phyloP scores from a whole-genome alignment of 2,888 invertebrate species.

The Drosophila infuscata region DNA sequence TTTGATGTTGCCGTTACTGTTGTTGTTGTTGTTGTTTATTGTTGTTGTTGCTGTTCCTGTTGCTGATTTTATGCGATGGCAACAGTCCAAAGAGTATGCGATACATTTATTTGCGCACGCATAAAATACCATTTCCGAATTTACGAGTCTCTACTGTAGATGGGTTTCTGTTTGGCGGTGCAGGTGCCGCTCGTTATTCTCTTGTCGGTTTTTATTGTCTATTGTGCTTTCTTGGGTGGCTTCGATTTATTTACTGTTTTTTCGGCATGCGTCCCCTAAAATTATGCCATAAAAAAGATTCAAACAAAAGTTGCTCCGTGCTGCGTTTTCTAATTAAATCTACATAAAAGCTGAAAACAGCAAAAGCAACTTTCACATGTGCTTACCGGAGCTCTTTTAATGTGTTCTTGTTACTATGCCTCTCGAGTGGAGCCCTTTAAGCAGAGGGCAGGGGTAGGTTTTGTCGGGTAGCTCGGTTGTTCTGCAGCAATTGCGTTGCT shows the following conservation, averaged over 20 bases:
- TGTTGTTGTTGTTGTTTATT: slow-evolving; percentile 4
- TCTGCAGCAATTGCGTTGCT: slow-evolving; percentile 40
- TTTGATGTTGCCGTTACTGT: slow-evolving; percentile 9
- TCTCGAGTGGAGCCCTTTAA: not conserved
- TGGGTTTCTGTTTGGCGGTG: slow-evolving; percentile 3
- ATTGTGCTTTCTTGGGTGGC: slow-evolving; percentile 12
- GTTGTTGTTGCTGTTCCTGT: slow-evolving; percentile 35
- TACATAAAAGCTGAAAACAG: slow-evolving; percentile 60
- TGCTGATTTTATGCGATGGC: slow-evolving; percentile 44
- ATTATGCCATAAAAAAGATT: slow-evolving; percentile 74
- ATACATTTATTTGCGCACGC: slow-evolving; percentile 68
- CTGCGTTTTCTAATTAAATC: slow-evolving; percentile 78
- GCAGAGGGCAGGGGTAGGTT: not conserved
- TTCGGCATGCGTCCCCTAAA: slow-evolving; percentile 53
- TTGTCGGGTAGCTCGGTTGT: not conserved
- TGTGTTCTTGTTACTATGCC: slow-evolving; percentile 25
- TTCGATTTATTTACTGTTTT: slow-evolving; percentile 42
- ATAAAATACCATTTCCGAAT: slow-evolving; percentile 77
- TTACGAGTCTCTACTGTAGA: slow-evolving; percentile 55
- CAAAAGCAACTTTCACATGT: slow-evolving; percentile 38
- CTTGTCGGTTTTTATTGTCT: slow-evolving; percentile 41
- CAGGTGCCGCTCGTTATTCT: slow-evolving; percentile 44
- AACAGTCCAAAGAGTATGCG: slow-evolving; percentile 45
- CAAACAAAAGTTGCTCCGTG: slow-evolving; percentile 36
- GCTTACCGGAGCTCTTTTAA: slow-evolving; percentile 48